These are phyloP conservation scores for Conops quadrifasciatus DNA, from an alignment of 2,888 invertebrate genomes.

Conservation along the genomic window DNA sequence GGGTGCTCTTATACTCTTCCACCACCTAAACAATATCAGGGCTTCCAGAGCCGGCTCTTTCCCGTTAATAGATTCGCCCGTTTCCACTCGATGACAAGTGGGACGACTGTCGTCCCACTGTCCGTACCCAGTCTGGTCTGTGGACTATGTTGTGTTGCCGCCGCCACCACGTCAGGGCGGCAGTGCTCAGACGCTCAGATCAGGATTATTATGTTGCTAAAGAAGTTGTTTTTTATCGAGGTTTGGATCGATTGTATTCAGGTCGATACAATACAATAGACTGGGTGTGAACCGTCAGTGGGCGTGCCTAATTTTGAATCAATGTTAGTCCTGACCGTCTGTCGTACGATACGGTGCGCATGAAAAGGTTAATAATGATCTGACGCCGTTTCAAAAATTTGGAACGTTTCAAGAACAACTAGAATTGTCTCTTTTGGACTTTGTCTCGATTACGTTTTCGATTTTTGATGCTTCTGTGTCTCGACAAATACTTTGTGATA, in stretches of 20 bases:
- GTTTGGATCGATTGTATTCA: neutral
- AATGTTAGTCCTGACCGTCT: conserved; percentile 44
- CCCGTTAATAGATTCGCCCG: neutral
- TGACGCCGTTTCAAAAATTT: conserved; percentile 34
- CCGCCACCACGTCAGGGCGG: neutral
- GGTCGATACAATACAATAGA: neutral
- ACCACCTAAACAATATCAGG: neutral
- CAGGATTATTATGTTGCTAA: neutral
- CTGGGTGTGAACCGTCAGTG: conserved; percentile 50
- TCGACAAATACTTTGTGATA: too few species aligned
- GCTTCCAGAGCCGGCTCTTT: neutral
- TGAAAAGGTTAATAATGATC: conserved; percentile 15
- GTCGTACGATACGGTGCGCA: too few species aligned
- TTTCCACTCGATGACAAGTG: conserved; percentile 8
- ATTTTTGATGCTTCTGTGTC: too few species aligned
- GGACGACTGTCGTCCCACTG: neutral
- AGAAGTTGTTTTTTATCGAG: neutral
- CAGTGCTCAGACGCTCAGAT: neutral
- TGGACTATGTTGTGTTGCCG: neutral
- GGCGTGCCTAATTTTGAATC: conserved; percentile 51
- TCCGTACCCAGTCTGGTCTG: neutral
- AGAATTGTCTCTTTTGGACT: too few species aligned
- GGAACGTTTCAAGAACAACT: too few species aligned
- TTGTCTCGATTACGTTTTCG: too few species aligned
- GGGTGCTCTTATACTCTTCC: too few species aligned